Percentiles rank a stretch among this genome's conserved stretches.
Evolutionary conservation across 2,888 invertebrate species (phyloP).

Genomic region (Diarsia dahlii): DNA sequence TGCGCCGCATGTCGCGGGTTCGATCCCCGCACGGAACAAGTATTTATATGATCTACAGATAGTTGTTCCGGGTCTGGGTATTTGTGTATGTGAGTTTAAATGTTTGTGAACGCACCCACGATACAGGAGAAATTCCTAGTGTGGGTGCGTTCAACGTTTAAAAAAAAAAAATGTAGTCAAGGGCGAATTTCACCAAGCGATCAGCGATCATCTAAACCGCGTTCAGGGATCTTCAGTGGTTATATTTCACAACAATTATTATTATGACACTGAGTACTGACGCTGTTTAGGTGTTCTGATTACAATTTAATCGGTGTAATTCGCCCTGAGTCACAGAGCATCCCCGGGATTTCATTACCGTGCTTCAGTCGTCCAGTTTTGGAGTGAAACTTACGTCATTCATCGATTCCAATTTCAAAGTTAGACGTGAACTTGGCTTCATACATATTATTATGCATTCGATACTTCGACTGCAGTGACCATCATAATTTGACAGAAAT

Average conservation of each 20-base stretch:
- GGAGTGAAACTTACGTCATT: slow-evolving; percentile 14
- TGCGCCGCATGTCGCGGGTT: no score
- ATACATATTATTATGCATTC: background rate
- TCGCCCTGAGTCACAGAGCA: background rate
- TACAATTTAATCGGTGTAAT: background rate
- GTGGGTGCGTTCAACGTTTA: no score
- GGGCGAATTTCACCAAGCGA: background rate
- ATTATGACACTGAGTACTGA: background rate
- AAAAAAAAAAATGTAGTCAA: no score
- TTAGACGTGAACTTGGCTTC: background rate
- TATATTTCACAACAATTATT: background rate
- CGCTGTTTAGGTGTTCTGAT: no score
- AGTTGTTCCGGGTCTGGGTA: no score
- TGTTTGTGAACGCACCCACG: no score
- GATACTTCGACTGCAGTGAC: background rate
- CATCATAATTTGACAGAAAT: background rate
- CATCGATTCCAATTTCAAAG: slow-evolving; percentile 23
- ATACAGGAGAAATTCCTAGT: no score
- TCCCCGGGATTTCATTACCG: no score
- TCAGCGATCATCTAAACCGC: background rate
- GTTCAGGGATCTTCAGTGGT: background rate
- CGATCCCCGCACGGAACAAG: no score
- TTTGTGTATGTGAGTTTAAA: no score
- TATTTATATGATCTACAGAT: no score
- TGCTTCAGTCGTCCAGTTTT: background rate